Conservation (phyloP, 2,113 vertebrate genomes). For the Antechinus stuartii region DNA sequence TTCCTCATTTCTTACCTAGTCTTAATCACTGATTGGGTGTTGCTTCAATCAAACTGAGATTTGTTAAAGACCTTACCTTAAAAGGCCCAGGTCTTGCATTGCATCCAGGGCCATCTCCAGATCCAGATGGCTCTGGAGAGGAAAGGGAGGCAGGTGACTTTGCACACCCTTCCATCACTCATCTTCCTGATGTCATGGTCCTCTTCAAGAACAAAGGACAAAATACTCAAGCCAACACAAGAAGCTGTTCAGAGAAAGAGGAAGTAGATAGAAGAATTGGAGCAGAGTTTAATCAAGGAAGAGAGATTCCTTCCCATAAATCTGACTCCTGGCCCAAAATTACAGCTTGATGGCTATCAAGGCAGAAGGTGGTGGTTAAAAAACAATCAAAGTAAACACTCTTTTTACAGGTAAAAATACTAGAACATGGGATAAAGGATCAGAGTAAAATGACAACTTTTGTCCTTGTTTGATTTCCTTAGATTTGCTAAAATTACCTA, state of each 20-base stretch:
- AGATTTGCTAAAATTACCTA: conserved; percentile 39
- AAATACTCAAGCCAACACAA: neutral
- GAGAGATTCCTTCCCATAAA: neutral
- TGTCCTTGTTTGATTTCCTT: conserved; percentile 38
- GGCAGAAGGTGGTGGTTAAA: neutral
- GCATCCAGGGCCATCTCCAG: no score
- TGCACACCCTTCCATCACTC: no score
- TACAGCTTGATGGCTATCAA: neutral
- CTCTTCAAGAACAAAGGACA: no score
- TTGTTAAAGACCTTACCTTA: no score
- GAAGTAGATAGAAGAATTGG: neutral
- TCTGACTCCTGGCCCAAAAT: conserved; percentile 21
- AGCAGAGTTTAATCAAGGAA: neutral
- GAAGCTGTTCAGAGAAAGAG: neutral
- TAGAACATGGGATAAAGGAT: conserved; percentile 3
- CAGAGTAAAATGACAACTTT: neutral
- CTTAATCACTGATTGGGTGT: no score
- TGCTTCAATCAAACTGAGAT: no score
- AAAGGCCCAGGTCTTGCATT: no score
- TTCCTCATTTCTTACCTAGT: no score
- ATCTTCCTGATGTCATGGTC: no score
- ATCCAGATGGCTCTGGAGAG: no score
- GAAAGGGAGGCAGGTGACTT: no score
- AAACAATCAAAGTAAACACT: conserved; percentile 10
- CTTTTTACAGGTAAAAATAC: conserved; percentile 22